Conservation (phyloP, 2,888 invertebrate species). For the Tetanocera ferruginea region DNA sequence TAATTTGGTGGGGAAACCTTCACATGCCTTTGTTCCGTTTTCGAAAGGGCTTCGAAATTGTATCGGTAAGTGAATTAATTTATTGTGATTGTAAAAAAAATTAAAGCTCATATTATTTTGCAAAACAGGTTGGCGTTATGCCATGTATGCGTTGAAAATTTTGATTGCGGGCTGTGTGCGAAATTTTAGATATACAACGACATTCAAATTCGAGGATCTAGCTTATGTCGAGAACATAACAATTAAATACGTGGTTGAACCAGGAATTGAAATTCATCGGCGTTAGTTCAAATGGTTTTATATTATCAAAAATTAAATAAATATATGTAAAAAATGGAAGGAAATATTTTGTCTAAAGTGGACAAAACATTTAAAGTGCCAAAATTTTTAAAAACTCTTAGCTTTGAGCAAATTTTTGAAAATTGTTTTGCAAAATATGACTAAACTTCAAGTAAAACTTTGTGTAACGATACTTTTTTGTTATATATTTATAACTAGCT, state of each 20-base stretch:
- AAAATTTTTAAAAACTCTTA: no score
- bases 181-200: constrained; percentile 4
- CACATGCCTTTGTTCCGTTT: constrained; percentile 57
- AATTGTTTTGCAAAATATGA: no score
- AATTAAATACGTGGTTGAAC: background rate
- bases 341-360: no score
- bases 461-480: no score
- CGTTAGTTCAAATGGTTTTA: background rate
- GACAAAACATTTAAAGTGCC: no score
- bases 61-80: constrained; percentile 51
- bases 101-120: no score
- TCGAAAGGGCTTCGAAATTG: constrained; percentile 56
- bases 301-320: no score
- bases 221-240: background rate
- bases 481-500: no score
- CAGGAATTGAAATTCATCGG: background rate
- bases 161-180: background rate
- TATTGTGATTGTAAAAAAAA: no score
- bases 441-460: no score
- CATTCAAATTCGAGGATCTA: background rate
- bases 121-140: constrained; percentile 18
- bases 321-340: no score
- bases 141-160: background rate
- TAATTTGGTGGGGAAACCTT: constrained; percentile 49
- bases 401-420: no score